Percentiles rank a stretch among this genome's conserved stretches.
These are phyloP conservation scores for Dipodomys stephensi DNA, from an alignment of 2,113 vertebrate species.

Conservation along the genomic window DNA sequence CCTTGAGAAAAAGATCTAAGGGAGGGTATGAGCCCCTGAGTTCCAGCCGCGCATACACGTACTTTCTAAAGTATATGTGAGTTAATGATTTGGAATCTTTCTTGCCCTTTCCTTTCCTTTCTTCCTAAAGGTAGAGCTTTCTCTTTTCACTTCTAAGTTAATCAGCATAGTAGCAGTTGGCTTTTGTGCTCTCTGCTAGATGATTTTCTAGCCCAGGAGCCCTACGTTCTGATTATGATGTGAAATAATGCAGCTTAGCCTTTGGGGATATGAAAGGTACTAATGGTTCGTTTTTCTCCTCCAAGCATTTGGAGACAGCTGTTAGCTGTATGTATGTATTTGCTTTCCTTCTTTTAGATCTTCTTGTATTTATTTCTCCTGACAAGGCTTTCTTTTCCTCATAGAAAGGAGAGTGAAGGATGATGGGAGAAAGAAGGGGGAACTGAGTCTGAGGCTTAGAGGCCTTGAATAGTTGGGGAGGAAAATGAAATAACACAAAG, in stretches of 20 bases:
- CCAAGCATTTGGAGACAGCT: conserved; percentile 33
- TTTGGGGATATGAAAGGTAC: conserved; percentile 47
- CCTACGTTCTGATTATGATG: background rate
- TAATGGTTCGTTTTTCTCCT: conserved; percentile 42
- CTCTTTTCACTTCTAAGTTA: conserved; percentile 14
- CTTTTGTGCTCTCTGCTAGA: background rate
- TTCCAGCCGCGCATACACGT: background rate
- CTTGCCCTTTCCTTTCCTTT: background rate
- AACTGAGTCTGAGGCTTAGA: background rate
- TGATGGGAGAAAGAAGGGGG: background rate
- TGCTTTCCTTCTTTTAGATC: background rate
- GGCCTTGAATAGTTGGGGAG: conserved; percentile 18
- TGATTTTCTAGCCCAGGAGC: background rate
- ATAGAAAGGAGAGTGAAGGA: background rate
- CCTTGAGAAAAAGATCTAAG: too few relatives aligned
- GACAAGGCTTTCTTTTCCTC: conserved; percentile 35
- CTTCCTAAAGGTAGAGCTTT: background rate
- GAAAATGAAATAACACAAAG: background rate
- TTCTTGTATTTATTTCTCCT: background rate
- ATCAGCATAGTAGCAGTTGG: background rate
- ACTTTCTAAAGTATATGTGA: background rate
- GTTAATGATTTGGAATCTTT: background rate
- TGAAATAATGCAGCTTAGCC: background rate
- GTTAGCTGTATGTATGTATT: background rate
- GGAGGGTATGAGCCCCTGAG: too few relatives aligned